phyloP scores from a whole-genome alignment of 2,888 invertebrate species.

The Tipula lateralis region DNA sequence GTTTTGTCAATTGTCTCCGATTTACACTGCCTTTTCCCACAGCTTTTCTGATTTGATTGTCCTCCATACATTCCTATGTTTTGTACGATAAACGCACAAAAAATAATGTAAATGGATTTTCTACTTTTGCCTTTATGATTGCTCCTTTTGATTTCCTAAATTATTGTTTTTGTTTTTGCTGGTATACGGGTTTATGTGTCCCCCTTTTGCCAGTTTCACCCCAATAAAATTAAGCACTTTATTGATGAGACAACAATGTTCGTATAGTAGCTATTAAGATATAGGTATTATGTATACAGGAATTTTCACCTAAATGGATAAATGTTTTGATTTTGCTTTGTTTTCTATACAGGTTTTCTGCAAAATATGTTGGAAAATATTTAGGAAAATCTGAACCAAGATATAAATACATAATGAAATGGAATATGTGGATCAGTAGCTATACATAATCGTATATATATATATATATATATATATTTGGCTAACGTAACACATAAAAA shows the following conservation, averaged over 20 bases:
- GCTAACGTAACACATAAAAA: not conserved
- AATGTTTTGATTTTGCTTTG: not conserved
- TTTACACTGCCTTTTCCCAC: not conserved
- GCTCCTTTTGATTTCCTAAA: not conserved
- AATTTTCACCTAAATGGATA: not conserved
- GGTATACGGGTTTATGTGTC: no score
- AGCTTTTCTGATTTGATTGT: not conserved
- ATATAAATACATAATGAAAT: not conserved
- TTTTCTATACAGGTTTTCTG: not conserved
- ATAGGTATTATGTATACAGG: not conserved
- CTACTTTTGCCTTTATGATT: not conserved
- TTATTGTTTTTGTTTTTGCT: not conserved
- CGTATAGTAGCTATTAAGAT: not conserved
- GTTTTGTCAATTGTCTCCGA: not conserved
- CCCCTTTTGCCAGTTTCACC: not conserved
- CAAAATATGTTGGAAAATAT: not conserved
- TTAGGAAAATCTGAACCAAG: not conserved
- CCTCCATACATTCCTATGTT: not conserved
- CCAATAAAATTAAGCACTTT: not conserved
- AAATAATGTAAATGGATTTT: not conserved
- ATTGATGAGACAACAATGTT: not conserved
- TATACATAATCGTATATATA: no score
- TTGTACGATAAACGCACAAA: not conserved
- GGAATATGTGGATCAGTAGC: not conserved
- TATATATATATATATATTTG: not conserved